Evolutionary conservation across 2,888 invertebrate genomes (phyloP).

Genomic region (Cephus runcator): DNA sequence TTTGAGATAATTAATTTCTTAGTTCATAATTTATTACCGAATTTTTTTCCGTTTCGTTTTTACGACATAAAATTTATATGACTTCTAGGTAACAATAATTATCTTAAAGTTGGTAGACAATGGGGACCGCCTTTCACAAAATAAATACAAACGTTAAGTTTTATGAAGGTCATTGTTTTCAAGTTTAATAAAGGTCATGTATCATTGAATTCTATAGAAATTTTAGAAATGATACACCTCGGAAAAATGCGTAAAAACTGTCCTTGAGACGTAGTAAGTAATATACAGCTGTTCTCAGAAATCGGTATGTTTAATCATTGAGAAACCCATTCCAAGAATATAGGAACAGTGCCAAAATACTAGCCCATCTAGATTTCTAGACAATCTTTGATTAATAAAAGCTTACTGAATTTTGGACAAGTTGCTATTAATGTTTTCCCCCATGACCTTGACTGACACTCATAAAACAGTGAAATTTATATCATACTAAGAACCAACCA

Average conservation of each 20-base stretch:
- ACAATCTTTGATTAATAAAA: not conserved
- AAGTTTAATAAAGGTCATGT: not conserved
- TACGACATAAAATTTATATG: constrained; percentile 16
- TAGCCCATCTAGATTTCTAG: not conserved
- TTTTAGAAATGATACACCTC: not conserved
- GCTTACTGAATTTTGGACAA: not conserved
- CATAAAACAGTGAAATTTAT: not conserved
- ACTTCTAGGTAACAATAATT: constrained; percentile 16
- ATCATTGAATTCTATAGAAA: not conserved
- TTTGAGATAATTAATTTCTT: not conserved
- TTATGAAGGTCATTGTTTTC: not conserved
- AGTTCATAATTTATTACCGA: not conserved
- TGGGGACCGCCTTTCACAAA: not conserved
- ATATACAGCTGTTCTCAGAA: not conserved
- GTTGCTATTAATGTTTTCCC: not conserved
- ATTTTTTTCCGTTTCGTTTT: constrained; percentile 1
- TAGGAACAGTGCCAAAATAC: not conserved
- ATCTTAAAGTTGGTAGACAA: not conserved
- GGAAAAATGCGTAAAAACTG: not conserved
- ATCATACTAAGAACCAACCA: not conserved
- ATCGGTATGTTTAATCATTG: not conserved
- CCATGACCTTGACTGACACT: not conserved
- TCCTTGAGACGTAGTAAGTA: not conserved
- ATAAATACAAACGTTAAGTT: not conserved
- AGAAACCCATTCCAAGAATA: not conserved